Conservation (phyloP, 2,113 vertebrate species). For the Callorhinus ursinus region DNA sequence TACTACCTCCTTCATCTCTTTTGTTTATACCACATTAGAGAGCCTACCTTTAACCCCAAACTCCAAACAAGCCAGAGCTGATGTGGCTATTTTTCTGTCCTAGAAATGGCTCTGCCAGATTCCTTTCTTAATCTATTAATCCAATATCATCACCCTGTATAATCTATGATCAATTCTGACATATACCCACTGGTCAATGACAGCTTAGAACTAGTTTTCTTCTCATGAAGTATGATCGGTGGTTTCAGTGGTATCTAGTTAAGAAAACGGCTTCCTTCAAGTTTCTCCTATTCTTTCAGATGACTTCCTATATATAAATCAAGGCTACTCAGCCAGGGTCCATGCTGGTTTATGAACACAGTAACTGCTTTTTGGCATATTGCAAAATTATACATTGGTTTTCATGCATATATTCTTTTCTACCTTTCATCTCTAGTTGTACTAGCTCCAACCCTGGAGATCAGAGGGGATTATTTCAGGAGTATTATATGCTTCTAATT, state of each 20-base stretch:
- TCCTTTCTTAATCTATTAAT: neutral
- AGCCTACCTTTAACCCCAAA: neutral
- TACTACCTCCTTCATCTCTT: neutral
- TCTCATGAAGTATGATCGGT: neutral
- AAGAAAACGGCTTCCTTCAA: neutral
- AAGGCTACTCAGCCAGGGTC: neutral
- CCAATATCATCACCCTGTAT: neutral
- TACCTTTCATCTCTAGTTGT: neutral
- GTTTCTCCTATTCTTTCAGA: neutral
- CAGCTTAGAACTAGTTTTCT: neutral
- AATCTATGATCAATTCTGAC: neutral
- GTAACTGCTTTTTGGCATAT: neutral
- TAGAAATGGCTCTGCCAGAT: neutral
- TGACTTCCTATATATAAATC: neutral
- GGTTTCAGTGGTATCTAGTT: neutral
- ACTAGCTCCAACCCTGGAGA: neutral
- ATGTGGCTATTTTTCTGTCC: neutral
- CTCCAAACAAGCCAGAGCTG: neutral
- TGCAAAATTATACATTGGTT: neutral
- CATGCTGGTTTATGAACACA: neutral
- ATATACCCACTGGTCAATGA: neutral
- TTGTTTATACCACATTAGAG: neutral
- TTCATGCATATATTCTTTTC: neutral
- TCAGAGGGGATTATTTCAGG: neutral
- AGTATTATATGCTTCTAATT: neutral